phyloP scores from a whole-genome alignment of 2,888 invertebrate genomes.

The Theretra japonica region DNA sequence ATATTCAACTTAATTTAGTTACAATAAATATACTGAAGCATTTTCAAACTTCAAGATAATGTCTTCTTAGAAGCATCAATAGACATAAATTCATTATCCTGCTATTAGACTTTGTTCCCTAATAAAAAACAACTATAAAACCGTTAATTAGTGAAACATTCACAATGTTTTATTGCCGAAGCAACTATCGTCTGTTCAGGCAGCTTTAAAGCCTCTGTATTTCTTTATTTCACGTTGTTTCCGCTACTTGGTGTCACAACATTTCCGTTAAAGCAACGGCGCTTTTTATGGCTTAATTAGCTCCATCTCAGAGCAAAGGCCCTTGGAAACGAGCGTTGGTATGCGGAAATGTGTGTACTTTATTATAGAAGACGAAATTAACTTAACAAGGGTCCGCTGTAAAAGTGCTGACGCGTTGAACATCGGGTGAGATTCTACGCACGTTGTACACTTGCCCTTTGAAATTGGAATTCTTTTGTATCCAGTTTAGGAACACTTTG shows the following conservation, averaged over 20 bases:
- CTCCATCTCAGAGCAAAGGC: slow-evolving; percentile 63
- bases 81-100: too few species aligned
- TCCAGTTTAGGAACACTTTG: not conserved
- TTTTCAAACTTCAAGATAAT: too few species aligned
- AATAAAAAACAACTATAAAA: not conserved
- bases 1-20: too few species aligned
- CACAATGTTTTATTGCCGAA: not conserved
- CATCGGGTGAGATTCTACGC: slow-evolving; percentile 19
- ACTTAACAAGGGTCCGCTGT: slow-evolving; percentile 54
- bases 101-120: not conserved
- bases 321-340: slow-evolving; percentile 44
- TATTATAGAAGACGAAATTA: slow-evolving; percentile 60
- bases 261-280: slow-evolving; percentile 65
- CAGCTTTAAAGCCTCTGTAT: slow-evolving; percentile 14
- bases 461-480: slow-evolving; percentile 16
- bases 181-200: not conserved
- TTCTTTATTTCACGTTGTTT: slow-evolving; percentile 33
- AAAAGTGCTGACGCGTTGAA: slow-evolving; percentile 47
- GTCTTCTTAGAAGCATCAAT: too few species aligned
- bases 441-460: slow-evolving; percentile 10
- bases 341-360: slow-evolving; percentile 59
- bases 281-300: slow-evolving; percentile 79
- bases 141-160: too few species aligned
- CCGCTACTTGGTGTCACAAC: slow-evolving; percentile 58
- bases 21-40: too few species aligned